phyloP scores from a whole-genome alignment of 2,113 vertebrate genomes.

The Pseudopipra pipra region DNA sequence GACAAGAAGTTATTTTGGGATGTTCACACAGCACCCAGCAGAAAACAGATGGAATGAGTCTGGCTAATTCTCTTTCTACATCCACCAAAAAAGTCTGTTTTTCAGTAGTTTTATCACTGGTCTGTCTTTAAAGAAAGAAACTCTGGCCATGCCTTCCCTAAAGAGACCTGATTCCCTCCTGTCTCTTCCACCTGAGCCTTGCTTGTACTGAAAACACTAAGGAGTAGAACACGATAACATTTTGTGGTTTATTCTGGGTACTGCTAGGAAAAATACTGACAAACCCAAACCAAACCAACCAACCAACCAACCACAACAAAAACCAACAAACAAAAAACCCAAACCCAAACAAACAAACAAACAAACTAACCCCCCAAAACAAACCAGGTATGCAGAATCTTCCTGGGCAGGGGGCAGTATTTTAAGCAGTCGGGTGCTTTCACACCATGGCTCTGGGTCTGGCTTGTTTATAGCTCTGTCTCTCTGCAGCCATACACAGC shows the following conservation, averaged over 20 bases:
- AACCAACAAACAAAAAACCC: neutral
- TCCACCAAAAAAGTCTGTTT: neutral
- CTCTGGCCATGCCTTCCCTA: neutral
- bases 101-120: neutral
- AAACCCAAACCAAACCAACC: neutral
- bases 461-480: neutral
- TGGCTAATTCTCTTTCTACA: neutral
- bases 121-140: neutral
- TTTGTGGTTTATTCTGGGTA: neutral
- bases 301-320: neutral
- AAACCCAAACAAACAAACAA: neutral
- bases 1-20: neutral
- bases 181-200: neutral
- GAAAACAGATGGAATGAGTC: neutral
- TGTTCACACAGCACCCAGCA: neutral
- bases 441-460: neutral
- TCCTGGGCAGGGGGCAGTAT: neutral
- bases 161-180: neutral
- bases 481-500: neutral
- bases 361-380: neutral
- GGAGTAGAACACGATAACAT: neutral
- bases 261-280: neutral
- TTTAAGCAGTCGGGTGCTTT: neutral
- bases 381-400: neutral
- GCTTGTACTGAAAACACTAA: neutral